Evolutionary conservation across 2,888 invertebrate species (phyloP).

Genomic region (Eurytoma adleriae): DNA sequence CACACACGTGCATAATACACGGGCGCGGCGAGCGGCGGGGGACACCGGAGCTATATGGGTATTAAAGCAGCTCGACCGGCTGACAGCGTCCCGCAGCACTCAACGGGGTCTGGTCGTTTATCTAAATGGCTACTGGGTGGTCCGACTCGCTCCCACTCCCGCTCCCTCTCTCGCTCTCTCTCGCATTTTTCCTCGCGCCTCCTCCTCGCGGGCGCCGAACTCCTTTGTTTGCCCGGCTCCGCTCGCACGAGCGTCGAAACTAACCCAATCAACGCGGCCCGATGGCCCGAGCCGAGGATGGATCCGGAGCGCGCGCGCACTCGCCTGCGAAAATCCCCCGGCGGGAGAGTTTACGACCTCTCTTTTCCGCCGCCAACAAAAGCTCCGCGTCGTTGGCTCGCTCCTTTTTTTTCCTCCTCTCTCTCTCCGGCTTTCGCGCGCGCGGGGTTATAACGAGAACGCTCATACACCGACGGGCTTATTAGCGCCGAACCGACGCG

Average conservation of each 20-base stretch:
- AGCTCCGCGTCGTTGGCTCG: background rate
- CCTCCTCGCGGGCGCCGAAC: slow-evolving; percentile 41
- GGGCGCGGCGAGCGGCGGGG: background rate
- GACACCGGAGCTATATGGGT: slow-evolving; percentile 35
- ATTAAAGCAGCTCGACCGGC: slow-evolving; percentile 50
- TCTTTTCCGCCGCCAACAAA: background rate
- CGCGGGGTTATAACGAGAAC: background rate
- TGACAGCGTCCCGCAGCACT: slow-evolving; percentile 69
- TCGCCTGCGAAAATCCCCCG: background rate
- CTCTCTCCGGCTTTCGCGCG: background rate
- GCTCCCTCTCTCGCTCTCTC: slow-evolving; percentile 39
- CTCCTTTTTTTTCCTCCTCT: background rate
- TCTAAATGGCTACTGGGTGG: slow-evolving; percentile 71
- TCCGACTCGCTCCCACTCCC: slow-evolving; percentile 29
- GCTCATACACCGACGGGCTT: background rate
- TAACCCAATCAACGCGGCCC: slow-evolving; percentile 45
- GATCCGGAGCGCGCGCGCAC: background rate
- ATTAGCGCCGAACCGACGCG: background rate
- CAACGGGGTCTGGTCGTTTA: slow-evolving; percentile 73
- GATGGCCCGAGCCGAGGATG: background rate
- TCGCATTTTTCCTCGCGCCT: slow-evolving; percentile 39
- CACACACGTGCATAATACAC: background rate
- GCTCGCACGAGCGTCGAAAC: slow-evolving; percentile 35
- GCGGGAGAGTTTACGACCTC: background rate
- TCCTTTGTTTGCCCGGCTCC: slow-evolving; percentile 10